Base-by-base conservation (phyloP, 2,888 invertebrate species). In the Drosophila kanekoi region DNA sequence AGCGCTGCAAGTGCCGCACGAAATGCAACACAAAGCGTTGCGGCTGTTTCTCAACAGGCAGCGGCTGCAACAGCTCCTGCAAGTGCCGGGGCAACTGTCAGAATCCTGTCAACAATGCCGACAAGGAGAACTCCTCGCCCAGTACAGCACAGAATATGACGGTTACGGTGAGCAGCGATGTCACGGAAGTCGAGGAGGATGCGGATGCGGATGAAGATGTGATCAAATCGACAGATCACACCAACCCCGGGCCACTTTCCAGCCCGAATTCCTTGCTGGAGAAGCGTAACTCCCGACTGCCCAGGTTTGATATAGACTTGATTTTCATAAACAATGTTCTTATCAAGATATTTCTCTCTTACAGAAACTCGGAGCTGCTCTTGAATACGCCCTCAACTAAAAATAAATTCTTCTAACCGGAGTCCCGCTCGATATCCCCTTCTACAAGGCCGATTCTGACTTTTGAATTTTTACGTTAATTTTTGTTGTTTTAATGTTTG, bases 11-110 rank as follows among this genome's bases (percentile, higher is more conserved):
- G 18, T 90, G 90, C 45, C 84, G 86, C 65, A 72, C 49, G 11
- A 78, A 77, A 35, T 90, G 90, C 68, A 37, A 67, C 20, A 72
- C 75, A 5, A 85, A 86, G 40, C 90, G 90, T 49, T 90, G 90
- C 60, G 76, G 77, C 14, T 90, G 90, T 69, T 59, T 32, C 8
- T 5, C 44, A 0, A 6, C 3, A 1, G 43, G 8, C 33, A 43
- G 4, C 2, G 18, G 32, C 0, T 83, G 83, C 45, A 10, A 8
- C 40, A 13, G 3, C 0, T 13, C 6, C 11, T 81, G 81, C 40
- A 4, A 5, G 0, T 82, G 81, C 48, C 62, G 60, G 4, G 65
- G 47, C n/a, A 14, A 18, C 0, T 82, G 81, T 14, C 9, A 23
- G 6, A 82, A 82, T 64, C 78, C 81, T 1, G 14, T 13, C 0